These are phyloP conservation scores for Torymus auratus DNA, from an alignment of 2,888 invertebrate species.

Conservation along the genomic window DNA sequence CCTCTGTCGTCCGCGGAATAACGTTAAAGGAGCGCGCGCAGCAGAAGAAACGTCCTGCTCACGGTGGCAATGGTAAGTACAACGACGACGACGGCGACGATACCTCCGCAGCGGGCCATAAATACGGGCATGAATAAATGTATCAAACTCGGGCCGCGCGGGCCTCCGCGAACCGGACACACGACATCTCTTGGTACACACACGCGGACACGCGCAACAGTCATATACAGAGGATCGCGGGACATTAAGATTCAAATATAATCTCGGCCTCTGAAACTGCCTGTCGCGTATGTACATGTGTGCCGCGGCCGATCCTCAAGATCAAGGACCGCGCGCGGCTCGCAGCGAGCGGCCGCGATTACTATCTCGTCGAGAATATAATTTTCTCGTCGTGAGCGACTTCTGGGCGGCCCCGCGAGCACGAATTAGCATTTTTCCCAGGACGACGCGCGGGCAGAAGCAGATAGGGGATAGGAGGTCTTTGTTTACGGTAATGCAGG, in stretches of 20 bases:
- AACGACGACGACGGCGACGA: slow-evolving; percentile 8
- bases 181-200: not conserved
- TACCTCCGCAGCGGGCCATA: slow-evolving; percentile 58
- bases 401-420: no score
- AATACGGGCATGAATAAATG: slow-evolving; percentile 72
- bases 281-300: not conserved
- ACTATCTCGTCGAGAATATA: slow-evolving; percentile 37
- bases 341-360: slow-evolving; percentile 12
- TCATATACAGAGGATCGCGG: not conserved
- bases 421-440: no score
- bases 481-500: no score
- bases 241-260: slow-evolving; percentile 71
- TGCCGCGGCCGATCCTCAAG: not conserved
- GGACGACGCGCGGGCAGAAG: no score
- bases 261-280: slow-evolving; percentile 58
- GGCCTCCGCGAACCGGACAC: slow-evolving; percentile 2
- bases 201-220: not conserved
- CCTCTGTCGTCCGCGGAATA: not conserved
- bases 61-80: slow-evolving; percentile 31
- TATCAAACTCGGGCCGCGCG: slow-evolving; percentile 63
- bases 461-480: no score
- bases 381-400: slow-evolving; percentile 24
- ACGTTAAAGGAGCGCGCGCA: slow-evolving; percentile 4
- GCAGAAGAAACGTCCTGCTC: not conserved
- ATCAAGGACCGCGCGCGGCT: not conserved